Base-by-base conservation (phyloP, 2,113 vertebrate species). In the Mastomys coucha region DNA sequence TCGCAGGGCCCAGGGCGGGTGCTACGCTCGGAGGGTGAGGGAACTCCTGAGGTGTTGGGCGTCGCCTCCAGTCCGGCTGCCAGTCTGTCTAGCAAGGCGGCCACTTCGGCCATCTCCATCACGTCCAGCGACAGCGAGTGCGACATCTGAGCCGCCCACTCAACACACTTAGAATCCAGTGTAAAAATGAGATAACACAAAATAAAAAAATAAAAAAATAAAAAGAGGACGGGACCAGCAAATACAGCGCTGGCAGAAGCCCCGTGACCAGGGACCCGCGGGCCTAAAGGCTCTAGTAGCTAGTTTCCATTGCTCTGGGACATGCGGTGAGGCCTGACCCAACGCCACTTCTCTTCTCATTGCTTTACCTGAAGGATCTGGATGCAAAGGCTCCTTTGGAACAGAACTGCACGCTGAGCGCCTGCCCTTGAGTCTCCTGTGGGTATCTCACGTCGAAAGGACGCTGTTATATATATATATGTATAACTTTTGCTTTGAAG, bases 91-190 rank as follows among this genome's bases (percentile, higher is more conserved):
- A 99, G 99, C 99, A 99, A 99, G 98, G 99, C 99, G 89, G 99
- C 99, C 98, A 99, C 99, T 97, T 99, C 99, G 93, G 99, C 99
- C 97, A 99, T 99, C 99, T 99, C 99, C 98, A 99, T 99, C 99
- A 99, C 99, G 96, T 99, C 99, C 98, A 99, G 99, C 98, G 99
- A 99, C 99, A 99, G 99, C 98, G 99, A 99, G 99, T 99, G 99
- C 99, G 99, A 99, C 99, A 99, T 99, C 99, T 99, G 98, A 99
- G 97, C 93, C 97, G 96, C 94, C 96, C 97, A 16, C 24, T 49
- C 80, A 39, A 67, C 91, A 67, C 65, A 20, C 93, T 91, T 77
- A 94, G 51, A 96, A 94, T 73, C 89, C 85, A 20, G 65, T 76
- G 90, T 94, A 96, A 93, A 96, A 96, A 93, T 1, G 31, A 95